Base-by-base conservation (phyloP, 2,888 invertebrate genomes). In the Folsomia candida region DNA sequence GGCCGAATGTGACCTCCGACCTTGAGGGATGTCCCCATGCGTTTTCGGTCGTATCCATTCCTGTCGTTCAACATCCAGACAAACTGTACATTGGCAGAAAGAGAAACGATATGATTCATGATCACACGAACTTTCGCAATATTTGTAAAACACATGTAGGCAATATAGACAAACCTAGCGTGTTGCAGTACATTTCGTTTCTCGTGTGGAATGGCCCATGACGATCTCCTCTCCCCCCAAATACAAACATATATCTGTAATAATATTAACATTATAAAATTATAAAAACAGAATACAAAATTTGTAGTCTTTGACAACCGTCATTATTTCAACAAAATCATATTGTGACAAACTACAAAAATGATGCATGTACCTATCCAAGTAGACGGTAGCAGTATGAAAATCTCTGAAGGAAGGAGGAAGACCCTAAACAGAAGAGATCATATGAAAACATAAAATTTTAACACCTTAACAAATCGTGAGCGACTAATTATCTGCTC, bases 1-100 rank as follows among this genome's bases (percentile, higher is more conserved):
- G 79, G 94, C 91, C 74, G 95, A 94, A 85, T 96, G 95, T 83
- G 94, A 94, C 62, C 96, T 86, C 75, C 96, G 85, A 51, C 94
- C 94, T 68, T 87, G 85, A 2, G 95, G 95, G 18, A 80, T 74
- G 64, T 86, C 85, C 1, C 91, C 92, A 59, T 84, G 83, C 71
- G 86, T 88, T 75, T 81, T 84, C 37, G 87, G 88, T 75, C 82
- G 85, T 81, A 85, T 84, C 95, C 95, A 96, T 66, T 85, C 86
- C 70, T 87, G 86, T 27, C 87, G 87, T 69, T 84, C 83, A 71
- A 91, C 88, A 83, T 96, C 91, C 75, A 93, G 85, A 82, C 89
- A 90, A 82, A 88, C 80, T 63, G 81, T n/a, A n/a, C n/a, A n/a
- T n/a, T n/a, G n/a, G n/a, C n/a, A n/a, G n/a, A n/a, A n/a, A n/a